Conservation (phyloP, 2,797 vertebrate species). For the Somateria mollissima region DNA sequence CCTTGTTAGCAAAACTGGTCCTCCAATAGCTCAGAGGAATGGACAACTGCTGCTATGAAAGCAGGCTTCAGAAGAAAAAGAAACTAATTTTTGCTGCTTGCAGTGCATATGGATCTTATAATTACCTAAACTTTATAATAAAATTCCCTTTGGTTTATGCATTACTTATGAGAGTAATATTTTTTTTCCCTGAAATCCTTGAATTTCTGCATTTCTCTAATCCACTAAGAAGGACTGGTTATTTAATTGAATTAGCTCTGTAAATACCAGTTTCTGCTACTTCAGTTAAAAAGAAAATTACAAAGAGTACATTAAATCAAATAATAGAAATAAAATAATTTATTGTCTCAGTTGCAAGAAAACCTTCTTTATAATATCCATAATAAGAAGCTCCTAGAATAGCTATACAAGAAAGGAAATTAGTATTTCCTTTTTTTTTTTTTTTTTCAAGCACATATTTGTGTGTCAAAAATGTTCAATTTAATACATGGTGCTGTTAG, state of each 20-base stretch:
- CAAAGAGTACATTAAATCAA: background rate
- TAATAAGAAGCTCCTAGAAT: background rate
- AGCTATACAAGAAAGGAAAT: background rate
- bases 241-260: slow-evolving; percentile 32
- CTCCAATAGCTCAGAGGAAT: background rate
- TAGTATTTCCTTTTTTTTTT: background rate
- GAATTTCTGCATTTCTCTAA: slow-evolving; percentile 15
- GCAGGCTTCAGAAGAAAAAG: background rate
- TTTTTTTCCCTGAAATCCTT: background rate
- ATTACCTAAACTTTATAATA: background rate
- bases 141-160: background rate
- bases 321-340: background rate
- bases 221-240: background rate
- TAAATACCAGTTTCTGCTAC: slow-evolving; percentile 8
- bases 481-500: background rate
- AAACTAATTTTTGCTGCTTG: background rate
- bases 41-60: background rate
- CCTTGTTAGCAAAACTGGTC: background rate
- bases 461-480: background rate
- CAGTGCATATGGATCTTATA: background rate
- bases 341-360: background rate
- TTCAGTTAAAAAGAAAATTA: background rate
- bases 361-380: background rate
- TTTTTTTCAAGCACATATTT: background rate
- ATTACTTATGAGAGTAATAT: background rate